Base-by-base conservation (phyloP, 2,888 invertebrate genomes). In the Noctua janthe region DNA sequence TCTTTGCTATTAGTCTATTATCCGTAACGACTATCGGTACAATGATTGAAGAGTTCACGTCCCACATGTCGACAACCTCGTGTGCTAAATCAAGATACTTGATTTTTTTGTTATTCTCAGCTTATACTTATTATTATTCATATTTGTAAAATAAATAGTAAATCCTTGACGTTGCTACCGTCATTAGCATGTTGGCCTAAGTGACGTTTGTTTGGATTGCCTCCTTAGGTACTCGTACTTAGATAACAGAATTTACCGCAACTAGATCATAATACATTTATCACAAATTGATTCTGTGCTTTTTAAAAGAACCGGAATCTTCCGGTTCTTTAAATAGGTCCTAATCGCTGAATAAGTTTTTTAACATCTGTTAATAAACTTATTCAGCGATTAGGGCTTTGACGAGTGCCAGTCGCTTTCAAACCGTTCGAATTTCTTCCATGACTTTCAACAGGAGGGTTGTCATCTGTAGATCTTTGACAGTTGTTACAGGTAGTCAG, bases 71-170 rank as follows among this genome's bases (percentile, higher is more conserved):
- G 56, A n/a, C 56, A 59, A 59, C 56, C 56, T 56, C 23, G 56
- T 10, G 2, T 10, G 56, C 56, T 1, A 59, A 23, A 10, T 56
- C 56, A 56, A n/a, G 23, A 11, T 56, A 56, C 23, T n/a, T 56
- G 56, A 56, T 59, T 59, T 59, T 13, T 15, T 49, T 49, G 5
- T 13, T 15, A 15, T 49, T 49, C 49, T 49, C 49, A 15, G n/a
- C 6, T n/a, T n/a, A 59, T 13, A 39, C 13, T 67, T 67, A 67
- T 13, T 67, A 67, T 13, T 23, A 67, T 67, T 66, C 23, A 74
- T 66, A 49, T 64, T 64, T 64, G 49, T 66, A 67, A 74, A 74
- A n/a, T 67, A 74, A 51, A 74, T n/a, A 67, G 39, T 67, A 51
- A 43, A 59, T 72, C n/a, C 20, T 59, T n/a, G 10, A 23, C 13